Evolutionary conservation across 2,888 invertebrate species (phyloP), one percentile per base, ranked within the genome.

Genomic region (Heliconius cydno): DNA sequence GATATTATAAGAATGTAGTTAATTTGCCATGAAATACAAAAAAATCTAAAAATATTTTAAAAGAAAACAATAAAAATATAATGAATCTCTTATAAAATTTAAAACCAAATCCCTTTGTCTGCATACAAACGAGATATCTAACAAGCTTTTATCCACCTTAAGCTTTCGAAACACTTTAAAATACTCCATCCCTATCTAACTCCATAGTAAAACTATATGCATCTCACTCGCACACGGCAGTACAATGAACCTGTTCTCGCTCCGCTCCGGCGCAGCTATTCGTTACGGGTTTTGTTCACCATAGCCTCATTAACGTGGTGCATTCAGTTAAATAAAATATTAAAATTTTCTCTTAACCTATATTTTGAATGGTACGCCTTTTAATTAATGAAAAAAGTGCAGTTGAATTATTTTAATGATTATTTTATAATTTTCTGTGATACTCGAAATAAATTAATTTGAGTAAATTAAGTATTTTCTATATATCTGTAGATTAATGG

Each of bases 181-280:
- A 28, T 46, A 38, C 28, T 41, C 19, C 38, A 25, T 75, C 75
- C 38, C 46, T 12, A 28, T 66, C 41, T 75, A 63, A 28, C 66
- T 22, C 65, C 46, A 73, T 67, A 74, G 15, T 13, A 46, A 68
- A 30, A 25, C 63, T 63, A 52, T n/a, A 41, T 80, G 73, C 70
- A 76, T 78, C 80, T 80, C 75, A 67, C 46, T 72, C 63, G 65
- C 76, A 82, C 83, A 87, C 87, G 86, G 87, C 85, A 78, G 80
- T 88, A 84, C 86, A 86, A 84, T 89, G 91, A 92, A 89, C 90
- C 90, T 85, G 87, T 87, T 88, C 88, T 87, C 87, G 88, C 90
- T 90, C 87, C 91, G 89, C 89, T 82, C 84, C 88, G 85, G 76
- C 83, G 89, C 86, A 88, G 88, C 86, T 88, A 86, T 85, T 85